Conservation (phyloP, 2,888 invertebrate species). For the Sarcophaga rosellei region DNA sequence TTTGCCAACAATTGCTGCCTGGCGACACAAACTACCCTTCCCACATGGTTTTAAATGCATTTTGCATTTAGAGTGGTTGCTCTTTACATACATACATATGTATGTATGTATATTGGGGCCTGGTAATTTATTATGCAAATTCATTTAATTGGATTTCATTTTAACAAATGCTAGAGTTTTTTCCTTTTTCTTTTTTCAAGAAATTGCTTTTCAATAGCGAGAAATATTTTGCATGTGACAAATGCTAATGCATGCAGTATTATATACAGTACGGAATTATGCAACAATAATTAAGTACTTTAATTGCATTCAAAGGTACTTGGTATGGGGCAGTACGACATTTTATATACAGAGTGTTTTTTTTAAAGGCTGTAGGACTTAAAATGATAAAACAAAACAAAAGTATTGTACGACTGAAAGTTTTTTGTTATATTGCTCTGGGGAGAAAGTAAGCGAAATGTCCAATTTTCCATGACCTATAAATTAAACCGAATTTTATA, state of each 20-base stretch:
- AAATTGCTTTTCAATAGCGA: neutral
- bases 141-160: conserved; percentile 67
- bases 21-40: too few species aligned
- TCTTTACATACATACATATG: neutral
- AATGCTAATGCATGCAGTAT: neutral
- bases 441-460: too few species aligned
- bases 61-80: neutral
- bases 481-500: too few species aligned
- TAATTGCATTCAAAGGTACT: neutral
- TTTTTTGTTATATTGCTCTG: too few species aligned
- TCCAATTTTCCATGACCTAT: too few species aligned
- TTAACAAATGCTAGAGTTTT: conserved; percentile 26
- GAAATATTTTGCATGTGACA: neutral
- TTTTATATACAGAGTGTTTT: too few species aligned
- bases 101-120: neutral
- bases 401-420: too few species aligned
- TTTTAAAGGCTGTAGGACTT: too few species aligned
- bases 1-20: too few species aligned
- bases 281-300: neutral
- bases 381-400: too few species aligned
- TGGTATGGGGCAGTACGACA: neutral
- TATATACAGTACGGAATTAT: neutral
- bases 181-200: neutral
- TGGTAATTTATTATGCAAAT: conserved; percentile 69
- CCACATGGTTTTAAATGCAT: too few species aligned